These are phyloP conservation scores for Caenorhabditis sp. DNA, from an alignment of 2,888 invertebrate species.

Conservation along the genomic window DNA sequence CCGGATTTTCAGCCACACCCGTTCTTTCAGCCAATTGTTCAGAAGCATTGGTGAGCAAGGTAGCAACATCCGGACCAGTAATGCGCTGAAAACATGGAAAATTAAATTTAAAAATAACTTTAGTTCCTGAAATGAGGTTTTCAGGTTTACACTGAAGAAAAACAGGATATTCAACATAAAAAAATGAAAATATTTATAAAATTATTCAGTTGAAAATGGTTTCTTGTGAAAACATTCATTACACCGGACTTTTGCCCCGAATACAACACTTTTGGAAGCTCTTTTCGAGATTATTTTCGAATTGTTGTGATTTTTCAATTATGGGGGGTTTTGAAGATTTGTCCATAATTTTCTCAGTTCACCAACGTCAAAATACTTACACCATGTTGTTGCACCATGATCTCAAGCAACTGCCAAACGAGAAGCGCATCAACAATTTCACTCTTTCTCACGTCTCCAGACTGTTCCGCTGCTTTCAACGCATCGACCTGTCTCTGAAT, in stretches of 20 bases:
- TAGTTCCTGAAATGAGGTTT: too few species aligned
- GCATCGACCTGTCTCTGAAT: slow-evolving; percentile 63
- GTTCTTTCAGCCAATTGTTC: slow-evolving; percentile 30
- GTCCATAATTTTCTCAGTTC: background rate
- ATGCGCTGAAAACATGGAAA: slow-evolving; percentile 60
- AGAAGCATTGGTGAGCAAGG: slow-evolving; percentile 45
- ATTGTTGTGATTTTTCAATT: too few species aligned
- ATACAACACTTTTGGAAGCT: too few species aligned
- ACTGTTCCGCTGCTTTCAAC: slow-evolving; percentile 37
- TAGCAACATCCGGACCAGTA: slow-evolving; percentile 67
- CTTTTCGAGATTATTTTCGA: too few species aligned
- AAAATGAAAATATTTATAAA: too few species aligned
- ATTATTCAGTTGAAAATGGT: too few species aligned
- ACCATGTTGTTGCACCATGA: slow-evolving; percentile 68
- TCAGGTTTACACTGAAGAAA: too few species aligned
- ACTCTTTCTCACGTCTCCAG: slow-evolving; percentile 30
- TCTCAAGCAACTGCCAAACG: slow-evolving; percentile 66
- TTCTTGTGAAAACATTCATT: too few species aligned
- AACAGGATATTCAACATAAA: too few species aligned
- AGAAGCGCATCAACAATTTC: slow-evolving; percentile 62
- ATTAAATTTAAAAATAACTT: background rate
- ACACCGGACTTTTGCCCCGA: too few species aligned
- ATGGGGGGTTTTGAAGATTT: background rate
- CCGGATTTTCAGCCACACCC: slow-evolving; percentile 8
- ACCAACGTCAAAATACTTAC: slow-evolving; percentile 53